Percentiles rank a stretch among this genome's conserved stretches.
Conservation (phyloP, 2,797 vertebrate genomes). For the Margarornis squamiger region DNA sequence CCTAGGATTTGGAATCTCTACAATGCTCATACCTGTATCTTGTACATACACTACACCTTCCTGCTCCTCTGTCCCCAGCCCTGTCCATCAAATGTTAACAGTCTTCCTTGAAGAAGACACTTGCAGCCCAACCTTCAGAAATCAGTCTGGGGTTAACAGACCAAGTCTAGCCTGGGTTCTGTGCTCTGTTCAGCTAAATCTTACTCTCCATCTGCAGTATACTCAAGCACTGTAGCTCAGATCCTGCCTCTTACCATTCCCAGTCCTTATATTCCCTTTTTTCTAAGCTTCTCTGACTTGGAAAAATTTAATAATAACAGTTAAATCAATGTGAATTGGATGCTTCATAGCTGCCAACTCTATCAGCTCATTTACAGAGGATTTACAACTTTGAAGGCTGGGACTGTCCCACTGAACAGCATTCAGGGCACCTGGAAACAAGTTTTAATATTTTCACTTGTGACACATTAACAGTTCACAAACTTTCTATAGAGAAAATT, state of each 20-base stretch:
- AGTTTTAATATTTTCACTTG: background rate
- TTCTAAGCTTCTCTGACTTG: background rate
- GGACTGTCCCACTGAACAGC: background rate
- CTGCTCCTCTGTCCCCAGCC: background rate
- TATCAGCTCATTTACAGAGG: background rate
- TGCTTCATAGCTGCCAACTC: background rate
- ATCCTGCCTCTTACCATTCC: background rate
- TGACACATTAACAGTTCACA: background rate
- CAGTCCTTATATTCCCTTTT: background rate
- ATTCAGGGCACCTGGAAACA: background rate
- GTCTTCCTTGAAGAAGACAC: background rate
- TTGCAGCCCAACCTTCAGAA: background rate
- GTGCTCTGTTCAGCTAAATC: background rate
- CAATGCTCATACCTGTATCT: background rate
- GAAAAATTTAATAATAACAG: background rate
- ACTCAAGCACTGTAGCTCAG: background rate
- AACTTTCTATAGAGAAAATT: background rate
- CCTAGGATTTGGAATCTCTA: background rate
- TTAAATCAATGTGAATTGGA: background rate
- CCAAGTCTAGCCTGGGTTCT: rapidly evolving
- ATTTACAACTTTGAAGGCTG: background rate
- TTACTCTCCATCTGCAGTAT: background rate
- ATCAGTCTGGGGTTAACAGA: background rate
- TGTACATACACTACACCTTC: background rate
- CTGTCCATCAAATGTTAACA: background rate